Percentiles rank a stretch among this genome's conserved stretches.
Evolutionary conservation across 2,113 vertebrate species (phyloP).

Genomic region (Nesoenas mayeri): DNA sequence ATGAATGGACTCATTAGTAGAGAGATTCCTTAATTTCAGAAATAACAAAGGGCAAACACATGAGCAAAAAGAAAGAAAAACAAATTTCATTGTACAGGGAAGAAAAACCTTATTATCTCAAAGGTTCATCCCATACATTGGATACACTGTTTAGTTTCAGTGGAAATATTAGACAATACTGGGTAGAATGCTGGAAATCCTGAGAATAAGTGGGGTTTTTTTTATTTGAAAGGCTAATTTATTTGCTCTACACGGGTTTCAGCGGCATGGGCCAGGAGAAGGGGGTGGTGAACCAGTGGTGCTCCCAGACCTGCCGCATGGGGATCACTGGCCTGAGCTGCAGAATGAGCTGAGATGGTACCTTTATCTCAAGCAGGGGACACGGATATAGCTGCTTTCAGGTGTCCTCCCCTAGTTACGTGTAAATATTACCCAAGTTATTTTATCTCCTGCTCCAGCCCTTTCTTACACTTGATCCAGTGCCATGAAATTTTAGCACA

Average conservation of each 20-base stretch:
- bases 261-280: fast-evolving
- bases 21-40: neutral
- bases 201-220: neutral
- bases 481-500: neutral
- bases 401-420: neutral
- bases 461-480: neutral
- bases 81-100: neutral
- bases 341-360: fast-evolving
- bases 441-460: neutral
- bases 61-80: neutral
- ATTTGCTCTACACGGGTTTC: fast-evolving
- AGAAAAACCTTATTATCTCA: neutral
- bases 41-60: neutral
- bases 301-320: fast-evolving
- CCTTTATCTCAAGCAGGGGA: neutral
- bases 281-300: fast-evolving
- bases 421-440: neutral
- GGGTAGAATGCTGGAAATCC: neutral
- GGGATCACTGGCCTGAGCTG: neutral
- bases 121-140: neutral
- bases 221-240: neutral
- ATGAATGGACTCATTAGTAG: fast-evolving
- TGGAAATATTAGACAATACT: neutral
- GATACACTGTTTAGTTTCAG: neutral
- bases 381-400: neutral